Conservation (phyloP, 2,113 vertebrate genomes). For the Diphyllodes magnificus region DNA sequence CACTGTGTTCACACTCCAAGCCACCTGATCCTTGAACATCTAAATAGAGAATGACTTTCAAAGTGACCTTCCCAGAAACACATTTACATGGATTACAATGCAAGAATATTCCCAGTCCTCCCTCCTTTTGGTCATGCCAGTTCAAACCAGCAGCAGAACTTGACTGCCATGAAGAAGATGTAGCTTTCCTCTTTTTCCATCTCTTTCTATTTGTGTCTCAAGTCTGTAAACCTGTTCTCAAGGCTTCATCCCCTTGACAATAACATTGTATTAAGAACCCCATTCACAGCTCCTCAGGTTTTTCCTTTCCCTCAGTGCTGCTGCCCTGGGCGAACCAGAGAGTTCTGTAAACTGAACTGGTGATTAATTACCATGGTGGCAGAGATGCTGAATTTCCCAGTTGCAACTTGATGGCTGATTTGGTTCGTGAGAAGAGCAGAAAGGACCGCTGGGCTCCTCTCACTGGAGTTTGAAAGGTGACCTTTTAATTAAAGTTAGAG, state of each 20-base stretch:
- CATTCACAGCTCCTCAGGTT: background rate
- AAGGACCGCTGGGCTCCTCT: background rate
- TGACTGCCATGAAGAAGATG: background rate
- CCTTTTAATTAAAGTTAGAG: background rate
- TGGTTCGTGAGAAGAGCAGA: background rate
- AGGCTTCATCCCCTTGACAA: background rate
- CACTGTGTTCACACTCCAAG: background rate
- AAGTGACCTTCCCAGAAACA: background rate
- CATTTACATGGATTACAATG: accelerated
- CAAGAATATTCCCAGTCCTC: background rate
- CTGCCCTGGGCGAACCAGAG: background rate
- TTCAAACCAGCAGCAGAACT: background rate
- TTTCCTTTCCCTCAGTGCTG: background rate
- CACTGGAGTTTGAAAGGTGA: background rate
- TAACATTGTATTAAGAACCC: background rate
- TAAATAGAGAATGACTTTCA: background rate
- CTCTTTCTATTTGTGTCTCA: background rate
- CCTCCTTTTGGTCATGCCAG: background rate
- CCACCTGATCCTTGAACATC: background rate
- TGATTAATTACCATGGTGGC: background rate
- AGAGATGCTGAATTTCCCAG: background rate
- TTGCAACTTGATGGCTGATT: background rate
- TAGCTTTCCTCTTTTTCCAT: background rate
- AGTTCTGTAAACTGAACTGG: background rate
- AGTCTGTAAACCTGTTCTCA: background rate